Evolutionary conservation across 2,888 invertebrate species (phyloP), one percentile per base, ranked within the genome.

Genomic region (Trichopria drosophilae): DNA sequence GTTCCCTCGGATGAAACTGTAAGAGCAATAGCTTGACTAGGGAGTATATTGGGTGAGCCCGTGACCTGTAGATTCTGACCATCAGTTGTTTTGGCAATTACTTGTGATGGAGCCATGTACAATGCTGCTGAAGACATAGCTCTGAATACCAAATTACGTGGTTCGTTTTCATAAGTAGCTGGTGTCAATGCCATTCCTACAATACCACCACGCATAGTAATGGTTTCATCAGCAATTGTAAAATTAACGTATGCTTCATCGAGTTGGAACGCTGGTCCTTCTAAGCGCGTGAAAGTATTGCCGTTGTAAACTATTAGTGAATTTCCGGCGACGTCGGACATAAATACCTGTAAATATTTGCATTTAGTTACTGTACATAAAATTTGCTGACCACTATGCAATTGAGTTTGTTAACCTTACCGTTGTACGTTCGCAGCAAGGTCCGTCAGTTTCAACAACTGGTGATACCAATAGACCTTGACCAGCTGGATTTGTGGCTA

Each of bases 151-250:
- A 71, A 58, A 4, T 35, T 43, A 13, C 55, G 47, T 6, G 53
- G 12, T 22, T 48, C 34, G 6, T 43, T 19, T 1, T 29, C 26
- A 31, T 24, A 43, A 4, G 19, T 0, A 5, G 32, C 32, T 0
- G 84, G 82, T 2, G 84, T 81, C 5, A 87, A 59, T 0, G 84
- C 82, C 79, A 88, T 78, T 1, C 85, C 87, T 1, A 88, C 68
- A 1, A 86, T 67, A 1, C 87, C 87, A 59, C 87, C 87, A 80
- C 83, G 82, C 34, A 87, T 67, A 36, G 83, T 81, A 61, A 87
- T 86, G 4, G 51, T 41, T 76, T 24, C n/a, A 15, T 40, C 40
- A 9, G 48, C 53, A 3, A 44, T 36, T 6, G 13, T 18, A 12
- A 53, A 10, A 6, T 34, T 52, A 12, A 3, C 13, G 1, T 20